Percentiles rank a stretch among this genome's conserved stretches.
These are phyloP conservation scores for Percopsis omiscomaycus DNA, from an alignment of 2,797 vertebrate species.

Conservation along the genomic window DNA sequence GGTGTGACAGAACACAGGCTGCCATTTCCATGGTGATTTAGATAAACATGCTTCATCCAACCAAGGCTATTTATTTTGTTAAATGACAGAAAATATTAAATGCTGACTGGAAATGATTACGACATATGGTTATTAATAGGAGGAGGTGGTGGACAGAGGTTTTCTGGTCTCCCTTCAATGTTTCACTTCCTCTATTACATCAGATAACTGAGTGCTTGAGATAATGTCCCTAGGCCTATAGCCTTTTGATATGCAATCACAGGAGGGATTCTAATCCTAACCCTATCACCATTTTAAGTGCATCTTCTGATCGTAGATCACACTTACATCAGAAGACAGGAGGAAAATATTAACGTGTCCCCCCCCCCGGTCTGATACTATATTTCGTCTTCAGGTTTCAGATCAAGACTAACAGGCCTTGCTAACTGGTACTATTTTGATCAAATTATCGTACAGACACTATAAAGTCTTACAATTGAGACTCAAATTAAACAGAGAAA, in stretches of 20 bases:
- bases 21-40: constrained; percentile 36
- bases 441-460: too few relatives aligned
- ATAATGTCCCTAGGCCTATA: neutral
- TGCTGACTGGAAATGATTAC: constrained; percentile 13
- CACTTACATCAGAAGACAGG: constrained; percentile 14
- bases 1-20: constrained; percentile 1
- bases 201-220: constrained; percentile 25
- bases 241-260: neutral
- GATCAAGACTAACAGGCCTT: too few relatives aligned
- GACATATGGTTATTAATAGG: constrained; percentile 1
- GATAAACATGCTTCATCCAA: constrained; percentile 14
- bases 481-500: too few relatives aligned
- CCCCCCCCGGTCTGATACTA: neutral
- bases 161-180: constrained; percentile 21
- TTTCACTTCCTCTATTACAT: constrained; percentile 34
- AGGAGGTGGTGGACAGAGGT: constrained; percentile 15
- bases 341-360: constrained; percentile 8
- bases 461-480: too few relatives aligned
- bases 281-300: neutral
- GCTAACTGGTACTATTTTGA: too few relatives aligned
- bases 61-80: neutral
- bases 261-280: neutral
- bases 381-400: neutral
- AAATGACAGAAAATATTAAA: neutral
- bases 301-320: neutral